phyloP scores from a whole-genome alignment of 1,140 invertebrate species.

The Drosophila azteca region DNA sequence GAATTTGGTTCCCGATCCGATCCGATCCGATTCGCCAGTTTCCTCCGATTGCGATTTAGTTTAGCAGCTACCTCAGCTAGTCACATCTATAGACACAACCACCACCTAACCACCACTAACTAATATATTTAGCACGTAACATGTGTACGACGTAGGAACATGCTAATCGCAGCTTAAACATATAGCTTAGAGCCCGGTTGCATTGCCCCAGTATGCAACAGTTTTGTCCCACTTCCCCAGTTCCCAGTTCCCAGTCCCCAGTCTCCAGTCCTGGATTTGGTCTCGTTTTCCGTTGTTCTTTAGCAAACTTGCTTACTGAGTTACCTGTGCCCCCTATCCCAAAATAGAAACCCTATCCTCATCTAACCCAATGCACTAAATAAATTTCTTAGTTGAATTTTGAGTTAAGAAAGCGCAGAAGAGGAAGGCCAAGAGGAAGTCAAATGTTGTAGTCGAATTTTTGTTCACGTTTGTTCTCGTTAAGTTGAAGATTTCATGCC shows the following conservation, averaged over 20 bases:
- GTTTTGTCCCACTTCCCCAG: conserved; percentile 1
- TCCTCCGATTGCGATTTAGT: conserved; percentile 46
- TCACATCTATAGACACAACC: conserved; percentile 50
- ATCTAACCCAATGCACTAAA: conserved; percentile 57
- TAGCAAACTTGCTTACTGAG: conserved; percentile 77
- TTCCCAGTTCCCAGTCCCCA: neutral
- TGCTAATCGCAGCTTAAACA: conserved; percentile 78
- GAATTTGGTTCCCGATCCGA: conserved; percentile 18
- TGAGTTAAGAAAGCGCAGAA: conserved; percentile 60
- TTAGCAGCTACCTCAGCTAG: conserved; percentile 70
- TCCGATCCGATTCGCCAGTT: conserved; percentile 2
- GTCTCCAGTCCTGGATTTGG: conserved; percentile 7
- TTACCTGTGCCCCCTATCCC: conserved; percentile 58
- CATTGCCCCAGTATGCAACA: conserved; percentile 23
- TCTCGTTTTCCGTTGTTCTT: conserved; percentile 41
- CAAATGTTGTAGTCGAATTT: conserved; percentile 80
- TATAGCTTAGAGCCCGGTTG: conserved; percentile 41
- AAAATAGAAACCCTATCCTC: conserved; percentile 8
- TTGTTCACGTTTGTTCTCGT: conserved; percentile 82
- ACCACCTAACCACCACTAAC: conserved; percentile 12
- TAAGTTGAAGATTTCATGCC: conserved; percentile 78
- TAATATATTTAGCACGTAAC: conserved; percentile 29
- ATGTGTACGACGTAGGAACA: conserved; percentile 76
- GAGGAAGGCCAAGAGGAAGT: conserved; percentile 44
- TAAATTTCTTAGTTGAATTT: conserved; percentile 81